Evolutionary conservation across 1,140 invertebrate genomes (phyloP).

Genomic region (Anastrepha ludens): DNA sequence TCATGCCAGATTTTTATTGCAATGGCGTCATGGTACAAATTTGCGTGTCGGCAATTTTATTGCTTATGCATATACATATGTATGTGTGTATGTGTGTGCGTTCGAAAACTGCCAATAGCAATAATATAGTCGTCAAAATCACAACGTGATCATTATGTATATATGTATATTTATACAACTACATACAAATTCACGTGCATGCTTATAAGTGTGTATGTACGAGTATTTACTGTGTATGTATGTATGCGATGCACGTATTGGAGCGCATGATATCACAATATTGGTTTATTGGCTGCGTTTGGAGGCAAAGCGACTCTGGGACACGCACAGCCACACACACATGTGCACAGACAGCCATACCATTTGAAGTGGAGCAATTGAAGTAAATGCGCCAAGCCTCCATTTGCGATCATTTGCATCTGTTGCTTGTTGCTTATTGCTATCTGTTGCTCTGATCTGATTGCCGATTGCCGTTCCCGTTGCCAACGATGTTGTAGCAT

Average conservation of each 20-base stretch:
- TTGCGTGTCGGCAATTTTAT: neutral
- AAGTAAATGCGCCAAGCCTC: slow-evolving; percentile 43
- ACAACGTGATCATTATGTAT: neutral
- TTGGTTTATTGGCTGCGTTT: slow-evolving; percentile 26
- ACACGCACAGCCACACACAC: neutral
- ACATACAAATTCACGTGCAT: neutral
- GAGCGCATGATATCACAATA: neutral
- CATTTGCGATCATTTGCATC: slow-evolving; percentile 35
- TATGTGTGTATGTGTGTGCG: neutral
- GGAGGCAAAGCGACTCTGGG: neutral
- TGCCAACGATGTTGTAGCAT: neutral
- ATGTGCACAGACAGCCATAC: neutral
- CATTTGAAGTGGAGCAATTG: slow-evolving; percentile 45
- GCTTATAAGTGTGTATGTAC: neutral
- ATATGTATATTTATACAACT: neutral
- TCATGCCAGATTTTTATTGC: slow-evolving; percentile 20
- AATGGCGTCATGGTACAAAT: neutral
- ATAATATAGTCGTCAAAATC: neutral
- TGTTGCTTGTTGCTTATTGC: neutral
- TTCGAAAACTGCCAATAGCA: neutral
- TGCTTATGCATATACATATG: neutral
- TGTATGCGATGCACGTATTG: neutral
- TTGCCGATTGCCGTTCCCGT: neutral
- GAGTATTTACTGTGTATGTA: neutral
- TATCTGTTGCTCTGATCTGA: slow-evolving; percentile 38